Evolutionary conservation across 2,888 invertebrate species (phyloP).

Genomic region (Dioctria linearis): DNA sequence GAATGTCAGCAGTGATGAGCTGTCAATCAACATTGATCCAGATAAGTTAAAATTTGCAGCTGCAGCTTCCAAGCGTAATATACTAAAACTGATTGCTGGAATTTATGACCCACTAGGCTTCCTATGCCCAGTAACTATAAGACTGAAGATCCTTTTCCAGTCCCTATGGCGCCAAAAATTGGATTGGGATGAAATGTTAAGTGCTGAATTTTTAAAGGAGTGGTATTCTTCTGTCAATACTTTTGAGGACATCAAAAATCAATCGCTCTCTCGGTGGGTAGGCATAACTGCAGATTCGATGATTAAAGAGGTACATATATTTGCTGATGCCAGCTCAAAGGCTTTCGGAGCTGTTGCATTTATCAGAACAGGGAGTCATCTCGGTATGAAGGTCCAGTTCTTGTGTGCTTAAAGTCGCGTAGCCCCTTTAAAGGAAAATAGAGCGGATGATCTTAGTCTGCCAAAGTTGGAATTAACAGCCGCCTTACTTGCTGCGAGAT

Average conservation of each 20-base stretch:
- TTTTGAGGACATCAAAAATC: neutral
- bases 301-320: neutral
- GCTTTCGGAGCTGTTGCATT: neutral
- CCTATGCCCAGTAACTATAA: neutral
- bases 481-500: neutral
- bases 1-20: conserved; percentile 15
- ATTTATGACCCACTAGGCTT: neutral
- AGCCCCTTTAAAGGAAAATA: neutral
- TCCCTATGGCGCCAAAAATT: conserved; percentile 3
- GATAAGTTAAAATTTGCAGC: neutral
- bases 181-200: conserved; percentile 18
- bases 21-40: conserved; percentile 7
- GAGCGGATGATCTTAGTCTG: neutral
- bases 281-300: neutral
- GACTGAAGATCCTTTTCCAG: neutral
- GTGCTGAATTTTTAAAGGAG: neutral
- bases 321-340: neutral
- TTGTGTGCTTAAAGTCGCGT: neutral
- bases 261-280: conserved; percentile 9
- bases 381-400: neutral
- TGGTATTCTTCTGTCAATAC: conserved; percentile 1
- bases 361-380: neutral
- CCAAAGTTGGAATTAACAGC: too few species aligned
- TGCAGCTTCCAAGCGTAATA: conserved; percentile 12
- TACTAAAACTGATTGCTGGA: neutral